These are phyloP conservation scores for Drosophila punjabiensis DNA, from an alignment of 1,140 invertebrate genomes.

Conservation along the genomic window DNA sequence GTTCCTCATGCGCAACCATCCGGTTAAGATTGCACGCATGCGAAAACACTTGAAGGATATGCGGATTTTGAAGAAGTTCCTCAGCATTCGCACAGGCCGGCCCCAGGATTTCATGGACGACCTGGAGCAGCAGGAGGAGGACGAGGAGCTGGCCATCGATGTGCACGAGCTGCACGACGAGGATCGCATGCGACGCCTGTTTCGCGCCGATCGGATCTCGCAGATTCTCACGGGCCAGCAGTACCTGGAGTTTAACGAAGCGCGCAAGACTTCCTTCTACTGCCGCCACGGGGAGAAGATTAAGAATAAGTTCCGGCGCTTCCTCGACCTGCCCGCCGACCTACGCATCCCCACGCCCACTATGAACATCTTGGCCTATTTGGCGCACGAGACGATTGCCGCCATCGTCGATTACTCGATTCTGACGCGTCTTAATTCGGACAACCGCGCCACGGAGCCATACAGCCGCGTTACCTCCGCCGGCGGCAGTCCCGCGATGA, in stretches of 20 bases:
- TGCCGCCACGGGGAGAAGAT: conserved; percentile 82
- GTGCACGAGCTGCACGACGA: conserved; percentile 80
- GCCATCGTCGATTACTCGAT: conserved; percentile 83
- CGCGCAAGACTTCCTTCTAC: conserved; percentile 83
- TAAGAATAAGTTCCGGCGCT: conserved; percentile 81
- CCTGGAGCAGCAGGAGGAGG: conserved; percentile 74
- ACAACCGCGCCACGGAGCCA: conserved; percentile 76
- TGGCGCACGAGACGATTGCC: conserved; percentile 83
- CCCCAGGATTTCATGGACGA: conserved; percentile 79
- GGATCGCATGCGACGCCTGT: conserved; percentile 79
- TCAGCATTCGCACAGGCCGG: conserved; percentile 74
- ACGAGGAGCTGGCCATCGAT: conserved; percentile 78
- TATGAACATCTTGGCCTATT: conserved; percentile 83
- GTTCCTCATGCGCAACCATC: conserved; percentile 82
- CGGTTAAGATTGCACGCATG: conserved; percentile 82
- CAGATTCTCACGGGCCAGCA: conserved; percentile 80
- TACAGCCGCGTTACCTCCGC: conserved; percentile 81
- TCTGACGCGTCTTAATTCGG: conserved; percentile 77
- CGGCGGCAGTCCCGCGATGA: conserved; percentile 79
- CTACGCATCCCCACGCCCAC: conserved; percentile 76
- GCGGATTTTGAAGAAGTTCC: conserved; percentile 74
- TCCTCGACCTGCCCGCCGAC: conserved; percentile 76
- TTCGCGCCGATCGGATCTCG: conserved; percentile 83
- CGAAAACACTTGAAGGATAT: conserved; percentile 82
- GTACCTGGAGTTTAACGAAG: conserved; percentile 81